Base-by-base conservation (phyloP, 2,888 invertebrate species). In the Meteorus cinctellus region DNA sequence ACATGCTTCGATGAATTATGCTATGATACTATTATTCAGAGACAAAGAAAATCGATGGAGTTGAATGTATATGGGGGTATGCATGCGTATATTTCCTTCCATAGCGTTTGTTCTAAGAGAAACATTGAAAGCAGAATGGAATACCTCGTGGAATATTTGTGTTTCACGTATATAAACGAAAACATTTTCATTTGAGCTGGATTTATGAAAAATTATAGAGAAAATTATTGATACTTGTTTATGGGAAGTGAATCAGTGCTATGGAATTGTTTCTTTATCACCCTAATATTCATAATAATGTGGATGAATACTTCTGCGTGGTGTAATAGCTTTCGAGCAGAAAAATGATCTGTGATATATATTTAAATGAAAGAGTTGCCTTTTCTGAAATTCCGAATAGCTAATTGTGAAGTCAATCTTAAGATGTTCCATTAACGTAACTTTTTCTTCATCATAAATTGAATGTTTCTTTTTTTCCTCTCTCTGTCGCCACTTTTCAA, bases 341-440 rank as follows among this genome's bases (percentile, higher is more conserved):
- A 59, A 10, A n/a, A 59, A 59, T 16, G 16, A 12, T 12, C 8
- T 12, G 3, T 4, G 4, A 6, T 29, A 16, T 62, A 62, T 29
- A 62, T 62, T 29, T 19, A n/a, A 36, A 66, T 65, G 29, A 65
- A 55, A 70, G 41, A 55, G 12, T 51, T 55, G 66, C 41, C 65
- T 75, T 65, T 71, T 59, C 24, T 59, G 14, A 66, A 29, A 78
- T 78, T 77, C 73, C 71, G 77, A 77, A 48, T 65, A 77, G 77
- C 75, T 81, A 78, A 81, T 78, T 81, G 72, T 67, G 72, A 77
- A 79, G 81, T 78, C 77, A 78, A 79, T 81, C 79, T 76, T 75
- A 78, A 77, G 70, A 72, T 76, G 74, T 78, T 81, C 77, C 78
- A 79, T 77, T 79, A 76, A 66, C 71, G 55, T 62, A 66, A 77